Percentiles rank a stretch among this genome's conserved stretches.
Conservation (phyloP, 2,113 vertebrate species). For the Saccopteryx leptura region DNA sequence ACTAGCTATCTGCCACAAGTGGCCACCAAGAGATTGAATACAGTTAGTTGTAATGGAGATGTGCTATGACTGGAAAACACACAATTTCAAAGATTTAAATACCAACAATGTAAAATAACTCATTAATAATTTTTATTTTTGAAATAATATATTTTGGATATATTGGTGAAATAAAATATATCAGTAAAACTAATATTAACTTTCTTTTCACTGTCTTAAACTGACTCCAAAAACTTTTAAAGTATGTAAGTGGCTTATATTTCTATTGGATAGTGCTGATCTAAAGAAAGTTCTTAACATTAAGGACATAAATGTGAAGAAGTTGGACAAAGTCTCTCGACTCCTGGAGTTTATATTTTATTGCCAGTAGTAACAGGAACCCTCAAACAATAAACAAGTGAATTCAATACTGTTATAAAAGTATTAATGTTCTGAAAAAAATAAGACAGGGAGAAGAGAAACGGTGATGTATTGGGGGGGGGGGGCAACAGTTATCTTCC, state of each 20-base stretch:
- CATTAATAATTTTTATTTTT: neutral
- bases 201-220: neutral
- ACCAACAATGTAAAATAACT: neutral
- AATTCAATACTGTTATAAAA: neutral
- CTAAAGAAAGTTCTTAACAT: neutral
- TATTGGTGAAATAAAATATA: neutral
- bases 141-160: conserved; percentile 36
- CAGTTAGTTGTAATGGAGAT: neutral
- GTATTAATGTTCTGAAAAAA: neutral
- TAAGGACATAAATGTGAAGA: neutral
- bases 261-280: neutral
- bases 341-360: neutral
- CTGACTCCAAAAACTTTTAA: neutral
- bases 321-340: neutral
- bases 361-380: no score
- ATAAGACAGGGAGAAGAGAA: neutral
- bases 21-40: neutral
- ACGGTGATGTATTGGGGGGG: neutral
- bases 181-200: conserved; percentile 3
- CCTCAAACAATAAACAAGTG: neutral
- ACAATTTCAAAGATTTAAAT: neutral
- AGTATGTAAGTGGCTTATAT: neutral
- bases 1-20: neutral
- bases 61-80: neutral
- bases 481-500: neutral